Evolutionary conservation across 2,797 vertebrate species (phyloP).

Genomic region (Caiman crocodilus): DNA sequence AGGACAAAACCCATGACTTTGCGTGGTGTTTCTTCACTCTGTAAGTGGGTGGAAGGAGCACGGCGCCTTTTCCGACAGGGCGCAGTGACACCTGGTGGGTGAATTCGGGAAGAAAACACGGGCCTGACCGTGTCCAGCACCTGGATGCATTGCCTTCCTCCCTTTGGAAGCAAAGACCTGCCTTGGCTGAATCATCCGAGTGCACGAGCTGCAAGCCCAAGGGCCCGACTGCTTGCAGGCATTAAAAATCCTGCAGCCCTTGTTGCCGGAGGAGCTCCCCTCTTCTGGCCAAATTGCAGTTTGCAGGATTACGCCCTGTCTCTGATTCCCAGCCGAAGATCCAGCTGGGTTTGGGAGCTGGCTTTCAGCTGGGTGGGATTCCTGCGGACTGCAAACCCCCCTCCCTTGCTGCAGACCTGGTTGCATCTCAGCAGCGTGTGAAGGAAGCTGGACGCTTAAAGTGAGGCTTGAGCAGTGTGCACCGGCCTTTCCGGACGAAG

Average conservation of each 20-base stretch:
- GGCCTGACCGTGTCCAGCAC: background rate
- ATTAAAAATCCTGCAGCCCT: background rate
- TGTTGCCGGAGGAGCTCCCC: background rate
- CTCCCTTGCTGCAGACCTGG: background rate
- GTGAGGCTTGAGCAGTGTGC: background rate
- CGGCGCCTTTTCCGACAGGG: background rate
- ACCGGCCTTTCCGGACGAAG: background rate
- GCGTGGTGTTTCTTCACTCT: background rate
- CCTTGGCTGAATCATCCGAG: background rate
- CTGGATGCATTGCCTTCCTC: background rate
- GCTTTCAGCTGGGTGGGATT: background rate
- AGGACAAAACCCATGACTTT: background rate
- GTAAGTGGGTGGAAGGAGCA: background rate
- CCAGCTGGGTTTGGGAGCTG: background rate
- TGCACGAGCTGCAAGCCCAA: background rate
- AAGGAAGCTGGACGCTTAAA: background rate
- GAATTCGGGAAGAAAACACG: background rate
- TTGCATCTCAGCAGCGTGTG: background rate
- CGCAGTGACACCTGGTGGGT: conserved; percentile 26
- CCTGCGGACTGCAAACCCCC: background rate
- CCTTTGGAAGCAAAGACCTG: background rate
- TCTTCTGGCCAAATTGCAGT: background rate
- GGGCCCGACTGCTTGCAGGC: background rate
- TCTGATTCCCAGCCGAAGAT: background rate
- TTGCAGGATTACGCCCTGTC: background rate